Base-by-base conservation (phyloP, 2,797 vertebrate genomes). In the Myotis myotis region DNA sequence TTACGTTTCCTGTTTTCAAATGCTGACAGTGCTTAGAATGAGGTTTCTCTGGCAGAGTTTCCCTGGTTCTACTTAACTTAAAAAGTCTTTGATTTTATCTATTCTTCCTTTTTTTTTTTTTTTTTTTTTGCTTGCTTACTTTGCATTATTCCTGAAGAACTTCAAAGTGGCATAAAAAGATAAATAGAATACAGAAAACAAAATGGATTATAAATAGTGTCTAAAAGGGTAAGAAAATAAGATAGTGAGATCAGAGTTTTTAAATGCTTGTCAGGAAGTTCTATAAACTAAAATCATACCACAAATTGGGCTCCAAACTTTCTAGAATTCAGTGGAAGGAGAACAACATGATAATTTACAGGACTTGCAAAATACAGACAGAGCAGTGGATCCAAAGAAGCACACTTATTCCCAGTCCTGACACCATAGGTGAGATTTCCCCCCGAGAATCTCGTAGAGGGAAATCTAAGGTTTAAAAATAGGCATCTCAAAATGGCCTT, bases 71-170 rank as follows among this genome's bases (percentile, higher is more conserved):
- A 28, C 8, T 64, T 36, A 38, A 74, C 28, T 92, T 93, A 60
- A 75, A 95, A 85, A 62, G 12, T 49, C 44, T 84, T 75, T 83
- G 3, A 38, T 89, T 62, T 25, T 23, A 36, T 16, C 10, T 53
- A 23, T 33, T 75, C 9, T 79, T 57, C 49, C 25, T 60, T 28
- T 8, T 60, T 11, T 55, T 8, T 19, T 51, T 51, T 0, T 11
- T 75, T 12, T 57, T 79, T 70, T 53, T 41, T 78, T 87, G 30
- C 33, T 95, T 88, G 3, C 28, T 85, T 82, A 10, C 7, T 82
- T 95, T 82, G 19, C 64, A 22, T 57, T 95, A 49, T 87, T 95
- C 10, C 71, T 41, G 17, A 70, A 87, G 47, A 70, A 72, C 80
- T 74, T 86, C 23, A 41, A 51, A 22, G 36, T 70, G 28, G 7